Conservation (phyloP, 2,888 invertebrate species). For the Ctena decussata region DNA sequence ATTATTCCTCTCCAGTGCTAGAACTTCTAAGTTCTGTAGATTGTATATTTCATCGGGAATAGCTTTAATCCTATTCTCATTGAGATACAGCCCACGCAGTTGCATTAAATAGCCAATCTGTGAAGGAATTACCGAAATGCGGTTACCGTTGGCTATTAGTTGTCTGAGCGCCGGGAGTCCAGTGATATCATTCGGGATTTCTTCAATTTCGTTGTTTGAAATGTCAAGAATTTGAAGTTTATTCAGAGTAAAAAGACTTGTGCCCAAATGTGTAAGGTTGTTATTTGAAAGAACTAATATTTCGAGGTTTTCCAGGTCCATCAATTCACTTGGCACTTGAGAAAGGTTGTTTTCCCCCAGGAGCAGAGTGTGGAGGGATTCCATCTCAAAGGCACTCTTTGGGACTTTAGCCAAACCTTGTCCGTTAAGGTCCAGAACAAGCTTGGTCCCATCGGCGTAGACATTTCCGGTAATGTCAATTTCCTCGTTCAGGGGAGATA, state of each 20-base stretch:
- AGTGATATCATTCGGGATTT: conserved; percentile 74
- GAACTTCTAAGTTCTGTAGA: conserved; percentile 76
- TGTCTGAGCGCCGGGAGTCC: conserved; percentile 73
- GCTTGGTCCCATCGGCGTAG: conserved; percentile 68
- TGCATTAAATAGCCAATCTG: conserved; percentile 74
- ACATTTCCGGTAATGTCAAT: conserved; percentile 66
- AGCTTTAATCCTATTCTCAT: conserved; percentile 78
- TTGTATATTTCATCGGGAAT: conserved; percentile 77
- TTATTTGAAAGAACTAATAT: conserved; percentile 77
- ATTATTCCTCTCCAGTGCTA: conserved; percentile 82
- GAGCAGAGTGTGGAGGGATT: conserved; percentile 74
- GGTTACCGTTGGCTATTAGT: conserved; percentile 76
- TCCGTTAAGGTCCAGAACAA: conserved; percentile 72
- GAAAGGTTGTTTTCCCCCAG: conserved; percentile 79
- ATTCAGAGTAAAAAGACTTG: conserved; percentile 71
- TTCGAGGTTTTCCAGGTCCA: conserved; percentile 73
- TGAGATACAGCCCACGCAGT: conserved; percentile 75
- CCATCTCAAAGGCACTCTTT: conserved; percentile 64
- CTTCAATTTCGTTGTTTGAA: conserved; percentile 80
- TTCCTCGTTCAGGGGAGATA: conserved; percentile 52
- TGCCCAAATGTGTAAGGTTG: conserved; percentile 71
- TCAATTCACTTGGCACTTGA: conserved; percentile 77
- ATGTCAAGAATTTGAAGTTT: conserved; percentile 78
- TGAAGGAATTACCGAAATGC: conserved; percentile 74
- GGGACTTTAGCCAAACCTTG: conserved; percentile 71